Evolutionary conservation across 2,797 vertebrate species (phyloP).

Genomic region (Falco rusticolus): DNA sequence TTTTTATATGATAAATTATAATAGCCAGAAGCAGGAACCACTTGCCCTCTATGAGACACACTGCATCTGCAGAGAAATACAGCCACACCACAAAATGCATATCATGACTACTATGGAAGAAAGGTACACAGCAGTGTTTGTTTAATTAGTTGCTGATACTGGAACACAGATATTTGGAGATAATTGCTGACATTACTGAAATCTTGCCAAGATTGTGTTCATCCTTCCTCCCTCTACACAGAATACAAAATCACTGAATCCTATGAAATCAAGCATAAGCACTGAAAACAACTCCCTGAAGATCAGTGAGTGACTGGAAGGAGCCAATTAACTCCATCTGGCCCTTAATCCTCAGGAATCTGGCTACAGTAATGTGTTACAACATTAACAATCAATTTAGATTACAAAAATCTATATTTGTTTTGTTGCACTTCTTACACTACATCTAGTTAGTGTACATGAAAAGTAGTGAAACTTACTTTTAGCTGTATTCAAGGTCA

Average conservation of each 20-base stretch:
- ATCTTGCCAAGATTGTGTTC: not conserved
- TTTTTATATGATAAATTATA: not conserved
- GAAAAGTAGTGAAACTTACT: not conserved
- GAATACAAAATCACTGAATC: not conserved
- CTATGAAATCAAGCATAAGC: not conserved
- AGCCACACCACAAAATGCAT: not conserved
- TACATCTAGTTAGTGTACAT: not conserved
- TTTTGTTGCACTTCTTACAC: not conserved
- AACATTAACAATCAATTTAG: not conserved
- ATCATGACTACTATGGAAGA: not conserved
- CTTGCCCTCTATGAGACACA: not conserved
- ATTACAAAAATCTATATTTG: not conserved
- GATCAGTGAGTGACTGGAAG: not conserved
- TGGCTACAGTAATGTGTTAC: not conserved
- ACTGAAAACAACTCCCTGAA: not conserved
- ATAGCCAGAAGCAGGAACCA: not conserved
- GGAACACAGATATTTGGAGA: not conserved
- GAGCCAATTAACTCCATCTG: not conserved
- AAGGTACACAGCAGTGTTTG: not conserved
- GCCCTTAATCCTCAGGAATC: not conserved
- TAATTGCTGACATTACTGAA: not conserved
- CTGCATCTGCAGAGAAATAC: not conserved
- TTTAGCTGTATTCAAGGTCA: not conserved
- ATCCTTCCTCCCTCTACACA: not conserved
- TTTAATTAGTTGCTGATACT: not conserved